Percentiles rank a stretch among this genome's conserved stretches.
Evolutionary conservation across 2,888 invertebrate genomes (phyloP).

Genomic region (Prionchulus punctatus): DNA sequence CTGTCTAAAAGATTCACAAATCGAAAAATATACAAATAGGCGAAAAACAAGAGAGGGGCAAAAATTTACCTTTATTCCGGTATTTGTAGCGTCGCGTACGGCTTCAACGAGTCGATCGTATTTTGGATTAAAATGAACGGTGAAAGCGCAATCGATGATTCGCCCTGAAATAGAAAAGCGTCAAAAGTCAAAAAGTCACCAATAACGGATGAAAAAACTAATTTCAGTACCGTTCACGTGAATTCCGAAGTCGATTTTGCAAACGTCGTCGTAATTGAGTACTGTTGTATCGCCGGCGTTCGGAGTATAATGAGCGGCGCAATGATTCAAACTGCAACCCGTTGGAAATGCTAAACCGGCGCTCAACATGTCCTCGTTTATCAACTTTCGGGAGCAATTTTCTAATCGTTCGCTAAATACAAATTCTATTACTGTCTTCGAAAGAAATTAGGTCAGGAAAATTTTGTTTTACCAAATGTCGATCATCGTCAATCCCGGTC

Average conservation of each 20-base stretch:
- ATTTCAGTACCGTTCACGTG: constrained; percentile 64
- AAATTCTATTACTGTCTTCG: too few species aligned
- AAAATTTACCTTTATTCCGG: constrained; percentile 71
- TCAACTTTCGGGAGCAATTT: constrained; percentile 69
- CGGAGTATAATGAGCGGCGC: constrained; percentile 98
- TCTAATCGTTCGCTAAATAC: constrained; percentile 63
- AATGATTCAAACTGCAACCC: constrained; percentile 94
- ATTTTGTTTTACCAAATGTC: constrained; percentile 57
- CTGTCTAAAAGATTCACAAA: constrained; percentile 41
- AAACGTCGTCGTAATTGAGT: constrained; percentile 83
- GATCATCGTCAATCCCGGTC: constrained; percentile 98
- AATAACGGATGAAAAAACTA: not conserved
- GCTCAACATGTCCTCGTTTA: constrained; percentile 81
- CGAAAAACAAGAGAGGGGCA: not conserved
- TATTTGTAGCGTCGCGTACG: constrained; percentile 93
- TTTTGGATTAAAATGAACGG: constrained; percentile 83
- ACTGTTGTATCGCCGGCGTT: constrained; percentile 94
- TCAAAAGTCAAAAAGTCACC: not conserved
- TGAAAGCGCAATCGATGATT: constrained; percentile 97
- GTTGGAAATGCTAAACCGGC: constrained; percentile 78
- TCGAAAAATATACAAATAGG: not conserved
- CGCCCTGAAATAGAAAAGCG: constrained; percentile 41
- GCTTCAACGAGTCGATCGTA: constrained; percentile 85
- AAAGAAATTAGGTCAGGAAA: too few species aligned
- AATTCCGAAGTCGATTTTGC: constrained; percentile 95